phyloP scores from a whole-genome alignment of 2,888 invertebrate species.

The Tetrapedia diversipes region DNA sequence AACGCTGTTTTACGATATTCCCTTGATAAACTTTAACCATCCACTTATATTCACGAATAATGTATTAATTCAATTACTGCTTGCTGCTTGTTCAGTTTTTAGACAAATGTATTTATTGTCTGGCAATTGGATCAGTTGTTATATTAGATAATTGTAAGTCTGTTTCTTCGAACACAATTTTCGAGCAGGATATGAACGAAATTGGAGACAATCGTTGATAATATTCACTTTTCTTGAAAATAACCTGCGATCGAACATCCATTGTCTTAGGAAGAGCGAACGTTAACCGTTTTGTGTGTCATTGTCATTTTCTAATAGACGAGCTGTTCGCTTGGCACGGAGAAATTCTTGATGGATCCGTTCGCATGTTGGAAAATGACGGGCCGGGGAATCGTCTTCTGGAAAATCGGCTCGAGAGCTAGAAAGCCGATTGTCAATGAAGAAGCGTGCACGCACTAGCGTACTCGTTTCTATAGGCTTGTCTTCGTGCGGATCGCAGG shows the following conservation, averaged over 20 bases:
- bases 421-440: conserved; percentile 55
- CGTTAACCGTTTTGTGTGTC: conserved; percentile 33
- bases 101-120: no score
- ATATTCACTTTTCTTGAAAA: not conserved
- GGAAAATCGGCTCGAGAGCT: conserved; percentile 59
- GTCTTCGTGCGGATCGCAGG: not conserved
- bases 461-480: not conserved
- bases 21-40: no score
- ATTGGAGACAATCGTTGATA: not conserved
- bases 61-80: no score
- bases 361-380: conserved; percentile 52
- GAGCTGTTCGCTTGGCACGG: conserved; percentile 31
- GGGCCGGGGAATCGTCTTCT: conserved; percentile 42
- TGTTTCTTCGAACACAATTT: no score
- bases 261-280: not conserved
- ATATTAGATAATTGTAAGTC: no score
- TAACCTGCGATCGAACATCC: not conserved
- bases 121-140: no score
- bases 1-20: not conserved
- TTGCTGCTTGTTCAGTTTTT: no score
- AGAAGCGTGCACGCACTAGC: conserved; percentile 11
- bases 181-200: not conserved
- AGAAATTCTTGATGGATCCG: conserved; percentile 55
- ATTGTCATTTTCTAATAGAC: conserved; percentile 52
- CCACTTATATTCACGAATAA: no score